Evolutionary conservation across 2,797 vertebrate genomes (phyloP).

Genomic region (Melanotaenia pygmaea): DNA sequence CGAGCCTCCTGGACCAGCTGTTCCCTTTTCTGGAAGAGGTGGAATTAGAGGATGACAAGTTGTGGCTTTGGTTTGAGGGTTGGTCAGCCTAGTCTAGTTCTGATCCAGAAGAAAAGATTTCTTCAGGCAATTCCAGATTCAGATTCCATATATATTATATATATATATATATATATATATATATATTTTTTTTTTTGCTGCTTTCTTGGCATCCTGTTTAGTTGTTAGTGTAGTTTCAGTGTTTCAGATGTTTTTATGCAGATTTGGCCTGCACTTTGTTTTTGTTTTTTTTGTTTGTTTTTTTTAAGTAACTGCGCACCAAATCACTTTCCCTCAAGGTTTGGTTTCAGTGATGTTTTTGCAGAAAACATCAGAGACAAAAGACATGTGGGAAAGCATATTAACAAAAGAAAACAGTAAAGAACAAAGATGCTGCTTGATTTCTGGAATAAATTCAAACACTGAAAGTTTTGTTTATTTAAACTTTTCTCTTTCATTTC

Average conservation of each 20-base stretch:
- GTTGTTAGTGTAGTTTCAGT: background rate
- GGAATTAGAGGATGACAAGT: no score
- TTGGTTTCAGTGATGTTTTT: slow-evolving; percentile 40
- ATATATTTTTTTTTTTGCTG: background rate
- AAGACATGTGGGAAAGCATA: slow-evolving; percentile 29
- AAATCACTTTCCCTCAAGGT: slow-evolving; percentile 40
- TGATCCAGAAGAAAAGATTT: no score
- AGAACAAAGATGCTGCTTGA: slow-evolving; percentile 13
- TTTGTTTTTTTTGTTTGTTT: background rate
- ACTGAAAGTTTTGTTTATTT: slow-evolving; percentile 9
- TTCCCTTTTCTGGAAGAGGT: no score
- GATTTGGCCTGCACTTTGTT: slow-evolving; percentile 4
- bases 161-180: no score
- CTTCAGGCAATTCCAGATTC: no score
- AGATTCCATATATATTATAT: no score
- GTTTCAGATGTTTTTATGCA: slow-evolving; percentile 1
- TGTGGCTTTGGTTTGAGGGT: no score
- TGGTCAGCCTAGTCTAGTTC: no score
- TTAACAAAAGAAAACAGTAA: slow-evolving; percentile 21
- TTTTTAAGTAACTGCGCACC: slow-evolving; percentile 10
- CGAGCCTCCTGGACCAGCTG: no score
- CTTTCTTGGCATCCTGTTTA: background rate
- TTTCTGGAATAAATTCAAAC: slow-evolving; percentile 16
- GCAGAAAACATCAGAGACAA: slow-evolving; percentile 30
- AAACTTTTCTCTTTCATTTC: background rate